A percentile compares a stretch with the other conserved stretches of the same genome.
Conservation (phyloP, 2,797 vertebrate species). For the Squalus acanthias region DNA sequence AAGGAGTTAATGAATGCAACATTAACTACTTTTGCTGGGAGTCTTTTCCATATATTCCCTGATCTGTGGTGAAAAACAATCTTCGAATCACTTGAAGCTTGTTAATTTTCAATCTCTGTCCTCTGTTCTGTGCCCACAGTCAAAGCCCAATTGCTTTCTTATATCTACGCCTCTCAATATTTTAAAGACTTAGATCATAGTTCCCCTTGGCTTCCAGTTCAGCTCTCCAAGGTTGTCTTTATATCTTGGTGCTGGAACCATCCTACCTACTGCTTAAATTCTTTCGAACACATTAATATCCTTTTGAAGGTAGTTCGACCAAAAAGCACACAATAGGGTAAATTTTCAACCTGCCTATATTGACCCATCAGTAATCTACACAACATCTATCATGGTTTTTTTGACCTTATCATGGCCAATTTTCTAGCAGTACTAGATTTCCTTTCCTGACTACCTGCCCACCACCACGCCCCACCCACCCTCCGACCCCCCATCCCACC, state of each 20-base stretch:
- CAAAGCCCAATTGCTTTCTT: neutral
- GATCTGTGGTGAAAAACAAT: neutral
- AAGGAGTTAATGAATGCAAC: neutral
- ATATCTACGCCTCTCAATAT: neutral
- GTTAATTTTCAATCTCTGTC: neutral
- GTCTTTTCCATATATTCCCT: neutral
- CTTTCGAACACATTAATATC: neutral
- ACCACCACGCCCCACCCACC: neutral
- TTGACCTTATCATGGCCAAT: neutral
- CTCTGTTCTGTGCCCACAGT: neutral
- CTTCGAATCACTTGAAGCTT: neutral
- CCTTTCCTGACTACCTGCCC: neutral
- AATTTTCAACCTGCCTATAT: neutral
- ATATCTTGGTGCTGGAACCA: neutral
- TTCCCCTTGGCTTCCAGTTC: neutral
- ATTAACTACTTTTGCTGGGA: neutral
- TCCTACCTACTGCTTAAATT: neutral
- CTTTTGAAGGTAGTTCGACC: neutral
- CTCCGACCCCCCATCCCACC: too few species aligned
- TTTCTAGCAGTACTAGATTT: neutral
- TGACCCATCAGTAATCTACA: neutral
- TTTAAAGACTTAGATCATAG: neutral
- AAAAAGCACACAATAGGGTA: neutral
- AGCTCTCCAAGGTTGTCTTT: neutral
- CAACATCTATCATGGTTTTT: neutral